phyloP scores from a whole-genome alignment of 2,888 invertebrate species.

The Lymantria monacha region DNA sequence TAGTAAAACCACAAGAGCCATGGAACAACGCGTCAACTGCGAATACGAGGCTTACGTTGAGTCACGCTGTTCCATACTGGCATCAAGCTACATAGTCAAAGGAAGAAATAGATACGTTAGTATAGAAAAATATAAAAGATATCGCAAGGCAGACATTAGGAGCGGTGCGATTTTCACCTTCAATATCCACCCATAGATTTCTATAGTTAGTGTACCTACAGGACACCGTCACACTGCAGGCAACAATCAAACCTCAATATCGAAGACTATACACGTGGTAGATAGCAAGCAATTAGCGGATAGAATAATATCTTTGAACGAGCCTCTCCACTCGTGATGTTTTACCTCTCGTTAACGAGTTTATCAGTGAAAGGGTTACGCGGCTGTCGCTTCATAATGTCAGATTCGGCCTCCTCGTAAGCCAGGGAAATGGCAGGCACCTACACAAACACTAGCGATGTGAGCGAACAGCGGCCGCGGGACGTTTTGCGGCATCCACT shows the following conservation, averaged over 20 bases:
- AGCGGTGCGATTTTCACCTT: conserved; percentile 78
- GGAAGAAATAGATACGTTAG: conserved; percentile 63
- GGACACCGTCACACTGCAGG: conserved; percentile 67
- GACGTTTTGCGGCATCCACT: conserved; percentile 34
- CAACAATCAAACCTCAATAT: conserved; percentile 76
- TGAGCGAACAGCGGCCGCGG: conserved; percentile 51
- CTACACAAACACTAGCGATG: conserved; percentile 85
- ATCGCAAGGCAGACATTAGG: conserved; percentile 73
- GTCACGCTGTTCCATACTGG: conserved; percentile 68
- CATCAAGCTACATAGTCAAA: conserved; percentile 69
- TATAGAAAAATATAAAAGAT: conserved; percentile 62
- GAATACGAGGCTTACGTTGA: conserved; percentile 30
- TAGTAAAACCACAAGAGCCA: conserved; percentile 45
- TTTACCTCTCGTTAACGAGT: conserved; percentile 98
- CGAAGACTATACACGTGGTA: conserved; percentile 74
- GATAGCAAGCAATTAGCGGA: conserved; percentile 78
- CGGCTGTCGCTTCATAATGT: conserved; percentile 99
- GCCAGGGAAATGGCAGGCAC: conserved; percentile 99
- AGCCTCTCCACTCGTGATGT: conserved; percentile 65
- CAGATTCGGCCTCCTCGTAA: conserved; percentile 98
- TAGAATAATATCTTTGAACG: conserved; percentile 75
- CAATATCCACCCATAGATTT: conserved; percentile 62
- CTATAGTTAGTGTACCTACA: conserved; percentile 50
- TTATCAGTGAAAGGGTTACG: conserved; percentile 98
- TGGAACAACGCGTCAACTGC: conserved; percentile 67